phyloP scores from a whole-genome alignment of 2,797 vertebrate genomes.

The Australoheros facetus region DNA sequence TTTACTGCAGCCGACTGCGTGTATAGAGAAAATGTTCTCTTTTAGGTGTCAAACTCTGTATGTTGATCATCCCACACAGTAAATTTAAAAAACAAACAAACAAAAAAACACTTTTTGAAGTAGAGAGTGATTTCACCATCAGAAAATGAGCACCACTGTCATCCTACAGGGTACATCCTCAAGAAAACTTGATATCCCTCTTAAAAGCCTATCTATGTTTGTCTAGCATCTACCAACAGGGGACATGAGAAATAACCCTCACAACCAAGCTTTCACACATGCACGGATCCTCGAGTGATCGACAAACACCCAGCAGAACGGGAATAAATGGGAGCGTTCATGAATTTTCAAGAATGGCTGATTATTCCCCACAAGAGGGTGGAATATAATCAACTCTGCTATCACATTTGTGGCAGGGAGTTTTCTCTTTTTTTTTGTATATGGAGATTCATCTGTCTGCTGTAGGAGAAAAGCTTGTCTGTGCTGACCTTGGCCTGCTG shows the following conservation, averaged over 20 bases:
- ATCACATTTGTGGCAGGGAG: slow-evolving; percentile 48
- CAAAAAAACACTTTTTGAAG: not conserved
- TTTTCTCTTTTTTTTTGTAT: slow-evolving; percentile 11
- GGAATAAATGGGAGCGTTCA: slow-evolving; percentile 55
- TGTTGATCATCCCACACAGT: not conserved
- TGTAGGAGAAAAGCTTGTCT: slow-evolving; percentile 69
- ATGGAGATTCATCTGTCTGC: slow-evolving; percentile 64
- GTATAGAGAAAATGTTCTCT: not conserved
- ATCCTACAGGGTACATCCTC: not conserved
- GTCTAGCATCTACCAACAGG: slow-evolving; percentile 22
- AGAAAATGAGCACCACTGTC: slow-evolving; percentile 21
- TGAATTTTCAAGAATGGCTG: slow-evolving; percentile 40
- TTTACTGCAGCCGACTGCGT: not conserved
- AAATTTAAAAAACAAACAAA: not conserved
- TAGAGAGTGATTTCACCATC: not conserved
- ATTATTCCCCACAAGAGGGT: slow-evolving; percentile 56
- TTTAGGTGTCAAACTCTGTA: not conserved
- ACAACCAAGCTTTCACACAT: slow-evolving; percentile 17
- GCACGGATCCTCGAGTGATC: slow-evolving; percentile 33
- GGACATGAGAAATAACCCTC: slow-evolving; percentile 48
- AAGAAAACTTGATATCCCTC: slow-evolving; percentile 13
- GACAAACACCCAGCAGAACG: slow-evolving; percentile 31
- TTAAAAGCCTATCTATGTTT: slow-evolving; percentile 26
- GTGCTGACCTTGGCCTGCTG: slow-evolving; percentile 76
- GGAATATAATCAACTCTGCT: slow-evolving; percentile 55